These are phyloP conservation scores for Nycticorax nycticorax DNA, from an alignment of 2,113 vertebrate genomes.

Conservation along the genomic window DNA sequence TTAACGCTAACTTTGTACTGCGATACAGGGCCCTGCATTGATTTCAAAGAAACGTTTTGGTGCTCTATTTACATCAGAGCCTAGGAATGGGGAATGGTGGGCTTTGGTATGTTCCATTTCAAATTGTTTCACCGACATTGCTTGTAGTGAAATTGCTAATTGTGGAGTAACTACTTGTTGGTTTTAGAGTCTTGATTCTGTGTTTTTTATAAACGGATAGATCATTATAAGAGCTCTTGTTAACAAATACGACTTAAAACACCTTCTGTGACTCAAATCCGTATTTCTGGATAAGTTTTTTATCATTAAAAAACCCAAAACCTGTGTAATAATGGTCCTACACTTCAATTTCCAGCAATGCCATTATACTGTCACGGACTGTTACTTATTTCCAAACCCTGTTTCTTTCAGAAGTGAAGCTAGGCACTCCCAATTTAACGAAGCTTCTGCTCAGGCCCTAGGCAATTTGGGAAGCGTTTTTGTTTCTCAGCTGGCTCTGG, in stretches of 20 bases:
- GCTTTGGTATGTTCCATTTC: neutral
- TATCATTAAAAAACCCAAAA: neutral
- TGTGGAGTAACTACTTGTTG: neutral
- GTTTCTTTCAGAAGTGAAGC: neutral
- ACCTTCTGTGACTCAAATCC: neutral
- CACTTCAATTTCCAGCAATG: neutral
- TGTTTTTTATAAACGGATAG: neutral
- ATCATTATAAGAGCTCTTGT: neutral
- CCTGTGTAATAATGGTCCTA: neutral
- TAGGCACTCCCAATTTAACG: neutral
- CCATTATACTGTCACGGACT: rapidly evolving
- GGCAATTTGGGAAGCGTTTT: neutral
- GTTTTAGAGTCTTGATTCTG: neutral
- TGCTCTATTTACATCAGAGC: neutral
- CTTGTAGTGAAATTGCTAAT: neutral
- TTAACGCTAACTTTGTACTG: neutral
- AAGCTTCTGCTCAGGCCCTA: neutral
- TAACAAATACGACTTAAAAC: neutral
- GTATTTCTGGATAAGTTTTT: neutral
- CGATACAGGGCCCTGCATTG: neutral
- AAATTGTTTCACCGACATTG: neutral
- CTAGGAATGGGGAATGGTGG: neutral
- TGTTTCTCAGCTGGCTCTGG: rapidly evolving
- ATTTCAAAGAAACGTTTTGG: neutral
- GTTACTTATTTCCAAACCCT: neutral